These are phyloP conservation scores for Drosophila macrospina DNA, from an alignment of 2,888 invertebrate genomes.

Conservation along the genomic window DNA sequence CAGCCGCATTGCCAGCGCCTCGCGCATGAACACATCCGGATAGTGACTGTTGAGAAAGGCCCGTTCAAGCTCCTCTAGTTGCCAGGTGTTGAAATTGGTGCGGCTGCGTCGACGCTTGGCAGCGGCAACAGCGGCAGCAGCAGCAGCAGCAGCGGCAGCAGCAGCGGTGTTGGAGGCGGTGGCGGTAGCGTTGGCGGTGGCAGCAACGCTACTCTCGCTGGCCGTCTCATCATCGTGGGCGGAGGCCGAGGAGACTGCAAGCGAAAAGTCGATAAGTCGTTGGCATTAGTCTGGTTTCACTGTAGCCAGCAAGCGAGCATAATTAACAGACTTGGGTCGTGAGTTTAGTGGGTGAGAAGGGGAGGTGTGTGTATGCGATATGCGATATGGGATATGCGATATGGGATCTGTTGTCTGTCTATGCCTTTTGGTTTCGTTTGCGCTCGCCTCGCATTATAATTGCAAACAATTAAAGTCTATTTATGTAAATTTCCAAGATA, in stretches of 20 bases:
- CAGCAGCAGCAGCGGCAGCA: conserved; percentile 8
- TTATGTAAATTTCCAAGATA: conserved; percentile 83
- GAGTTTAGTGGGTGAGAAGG: neutral
- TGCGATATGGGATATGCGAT: neutral
- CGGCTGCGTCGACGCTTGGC: conserved; percentile 95
- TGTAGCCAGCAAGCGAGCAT: conserved; percentile 55
- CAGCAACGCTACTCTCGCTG: conserved; percentile 87
- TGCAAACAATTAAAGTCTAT: conserved; percentile 83
- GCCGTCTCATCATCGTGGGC: conserved; percentile 60
- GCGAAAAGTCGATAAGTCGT: conserved; percentile 57
- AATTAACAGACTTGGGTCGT: conserved; percentile 57
- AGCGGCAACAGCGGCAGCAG: conserved; percentile 61
- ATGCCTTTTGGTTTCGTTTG: conserved; percentile 43
- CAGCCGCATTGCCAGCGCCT: conserved; percentile 97
- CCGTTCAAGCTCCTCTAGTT: conserved; percentile 95
- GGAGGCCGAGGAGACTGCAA: conserved; percentile 42
- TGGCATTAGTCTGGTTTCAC: conserved; percentile 48
- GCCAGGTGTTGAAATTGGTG: conserved; percentile 97
- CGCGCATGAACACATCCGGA: conserved; percentile 99
- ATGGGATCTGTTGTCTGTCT: conserved; percentile 23
- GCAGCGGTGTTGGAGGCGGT: conserved; percentile 19
- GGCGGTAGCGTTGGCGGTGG: neutral
- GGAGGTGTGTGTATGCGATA: conserved; percentile 6
- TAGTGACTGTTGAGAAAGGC: conserved; percentile 95
- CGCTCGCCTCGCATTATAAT: conserved; percentile 74